A percentile compares a stretch with the other conserved stretches of the same genome.
These are phyloP conservation scores for Scarus forsteni DNA, from an alignment of 2,797 vertebrate genomes.

Conservation along the genomic window DNA sequence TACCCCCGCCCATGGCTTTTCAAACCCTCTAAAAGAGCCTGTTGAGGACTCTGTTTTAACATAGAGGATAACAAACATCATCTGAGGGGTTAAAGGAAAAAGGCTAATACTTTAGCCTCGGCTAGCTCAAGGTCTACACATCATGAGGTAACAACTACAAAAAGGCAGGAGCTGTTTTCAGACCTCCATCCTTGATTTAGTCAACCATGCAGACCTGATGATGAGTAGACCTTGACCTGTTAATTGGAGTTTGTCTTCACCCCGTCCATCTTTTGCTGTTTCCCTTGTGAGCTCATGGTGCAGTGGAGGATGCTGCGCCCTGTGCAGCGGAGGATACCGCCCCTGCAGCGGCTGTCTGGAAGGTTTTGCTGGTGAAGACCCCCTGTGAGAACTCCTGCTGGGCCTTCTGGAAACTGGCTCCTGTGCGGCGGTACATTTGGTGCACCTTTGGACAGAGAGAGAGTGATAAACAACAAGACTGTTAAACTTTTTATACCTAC, in stretches of 20 bases:
- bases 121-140: slow-evolving; percentile 54
- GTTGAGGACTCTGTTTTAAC: slow-evolving; percentile 15
- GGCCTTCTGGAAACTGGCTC: slow-evolving; percentile 97
- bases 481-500: background rate
- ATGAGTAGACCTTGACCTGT: slow-evolving; percentile 52
- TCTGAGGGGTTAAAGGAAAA: slow-evolving; percentile 16
- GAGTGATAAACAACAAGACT: background rate
- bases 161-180: background rate
- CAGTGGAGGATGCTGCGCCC: slow-evolving; percentile 86
- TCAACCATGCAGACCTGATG: slow-evolving; percentile 38
- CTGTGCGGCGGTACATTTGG: slow-evolving; percentile 91
- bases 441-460: slow-evolving; percentile 86
- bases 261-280: slow-evolving; percentile 70
- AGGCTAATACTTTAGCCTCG: slow-evolving; percentile 24
- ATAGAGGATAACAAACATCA: slow-evolving; percentile 13
- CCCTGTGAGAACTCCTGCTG: slow-evolving; percentile 98
- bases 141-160: slow-evolving; percentile 36
- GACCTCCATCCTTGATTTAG: background rate
- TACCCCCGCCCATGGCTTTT: slow-evolving; percentile 16
- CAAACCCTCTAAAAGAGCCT: slow-evolving; percentile 8
- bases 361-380: slow-evolving; percentile 89
- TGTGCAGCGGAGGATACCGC: slow-evolving; percentile 88
- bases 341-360: slow-evolving; percentile 85
- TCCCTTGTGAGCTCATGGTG: slow-evolving; percentile 87
- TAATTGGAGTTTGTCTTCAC: slow-evolving; percentile 13